Conservation (phyloP, 1,140 invertebrate species). For the Drosophila arawakana region DNA sequence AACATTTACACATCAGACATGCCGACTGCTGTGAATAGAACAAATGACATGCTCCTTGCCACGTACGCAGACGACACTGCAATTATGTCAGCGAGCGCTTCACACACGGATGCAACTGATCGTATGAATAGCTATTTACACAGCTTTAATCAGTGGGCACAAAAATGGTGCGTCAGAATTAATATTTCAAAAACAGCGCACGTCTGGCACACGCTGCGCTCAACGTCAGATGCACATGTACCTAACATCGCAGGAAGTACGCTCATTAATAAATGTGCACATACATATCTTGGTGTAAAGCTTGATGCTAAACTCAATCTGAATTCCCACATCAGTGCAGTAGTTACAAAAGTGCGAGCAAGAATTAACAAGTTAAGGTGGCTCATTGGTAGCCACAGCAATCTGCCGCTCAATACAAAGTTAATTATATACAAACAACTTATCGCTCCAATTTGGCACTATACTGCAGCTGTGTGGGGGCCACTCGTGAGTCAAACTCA, state of each 20-base stretch:
- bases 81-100: neutral
- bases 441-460: neutral
- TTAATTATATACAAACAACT: neutral
- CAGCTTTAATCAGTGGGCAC: neutral
- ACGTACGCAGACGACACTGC: constrained; percentile 9
- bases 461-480: neutral
- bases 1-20: neutral
- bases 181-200: neutral
- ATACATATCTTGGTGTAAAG: neutral
- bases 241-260: neutral
- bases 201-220: neutral
- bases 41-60: neutral
- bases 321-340: neutral
- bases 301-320: neutral
- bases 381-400: neutral
- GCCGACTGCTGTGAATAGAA: neutral
- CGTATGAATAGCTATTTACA: neutral
- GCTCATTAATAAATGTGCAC: neutral
- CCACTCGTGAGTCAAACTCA: neutral
- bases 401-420: neutral
- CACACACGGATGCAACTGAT: neutral
- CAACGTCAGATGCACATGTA: too few species aligned
- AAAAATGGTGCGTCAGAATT: constrained; percentile 1
- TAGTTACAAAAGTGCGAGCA: neutral
- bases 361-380: neutral